These are phyloP conservation scores for Enteromius mattozi DNA, from an alignment of 2,797 vertebrate genomes.

Conservation along the genomic window DNA sequence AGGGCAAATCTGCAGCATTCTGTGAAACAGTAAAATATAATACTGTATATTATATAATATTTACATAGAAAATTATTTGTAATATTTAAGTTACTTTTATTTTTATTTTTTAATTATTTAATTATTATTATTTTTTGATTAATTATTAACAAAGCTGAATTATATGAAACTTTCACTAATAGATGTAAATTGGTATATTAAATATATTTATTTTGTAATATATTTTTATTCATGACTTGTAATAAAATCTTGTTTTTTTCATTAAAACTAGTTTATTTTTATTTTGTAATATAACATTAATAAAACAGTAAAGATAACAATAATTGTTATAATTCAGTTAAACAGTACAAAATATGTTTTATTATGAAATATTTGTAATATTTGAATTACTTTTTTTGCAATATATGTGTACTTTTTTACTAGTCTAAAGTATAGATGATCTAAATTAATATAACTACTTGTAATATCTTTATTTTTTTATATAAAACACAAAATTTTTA, in stretches of 20 bases:
- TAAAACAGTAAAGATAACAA: too few species aligned
- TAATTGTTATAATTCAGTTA: too few species aligned
- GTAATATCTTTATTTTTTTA: background rate
- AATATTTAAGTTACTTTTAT: background rate
- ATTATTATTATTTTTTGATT: background rate
- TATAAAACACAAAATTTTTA: background rate
- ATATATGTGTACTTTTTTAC: background rate
- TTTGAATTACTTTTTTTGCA: background rate
- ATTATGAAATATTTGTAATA: background rate
- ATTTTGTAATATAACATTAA: too few species aligned
- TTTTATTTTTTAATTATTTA: too few species aligned
- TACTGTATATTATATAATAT: background rate
- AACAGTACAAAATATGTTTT: too few species aligned
- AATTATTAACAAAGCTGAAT: background rate
- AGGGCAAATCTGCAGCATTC: background rate
- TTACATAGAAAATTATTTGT: background rate
- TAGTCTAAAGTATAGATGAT: background rate
- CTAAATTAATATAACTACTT: background rate
- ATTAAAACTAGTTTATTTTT: too few species aligned
- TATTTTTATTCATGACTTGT: too few species aligned
- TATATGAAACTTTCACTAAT: background rate
- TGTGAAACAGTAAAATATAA: background rate
- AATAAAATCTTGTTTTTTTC: too few species aligned
- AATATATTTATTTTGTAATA: background rate
- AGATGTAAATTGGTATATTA: background rate